Base-by-base conservation (phyloP, 1,140 invertebrate genomes). In the Drosophila quadrilineata region DNA sequence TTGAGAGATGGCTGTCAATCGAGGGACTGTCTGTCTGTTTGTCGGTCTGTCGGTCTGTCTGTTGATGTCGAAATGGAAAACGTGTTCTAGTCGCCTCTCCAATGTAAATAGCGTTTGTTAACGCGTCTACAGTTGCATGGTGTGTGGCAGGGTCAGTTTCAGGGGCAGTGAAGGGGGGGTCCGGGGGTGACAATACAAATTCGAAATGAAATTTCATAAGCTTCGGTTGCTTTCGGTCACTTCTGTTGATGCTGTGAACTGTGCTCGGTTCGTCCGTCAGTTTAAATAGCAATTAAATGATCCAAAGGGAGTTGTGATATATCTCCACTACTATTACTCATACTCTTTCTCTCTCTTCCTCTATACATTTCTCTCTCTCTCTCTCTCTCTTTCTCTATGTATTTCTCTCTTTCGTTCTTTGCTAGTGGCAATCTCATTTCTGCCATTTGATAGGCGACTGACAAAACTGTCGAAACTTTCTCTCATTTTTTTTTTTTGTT, bases 261-360 rank as follows among this genome's bases (percentile, higher is more conserved):
- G 24, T 8, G 24, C 28, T 35, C n/a, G n/a, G n/a, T n/a, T n/a
- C n/a, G 6, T 60, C 36, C 19, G 48, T 73, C 67, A 79, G 49
- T 80, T 76, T 82, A 75, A 80, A 80, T 80, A 62, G 62, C 76
- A 82, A 80, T 80, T 80, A 80, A 80, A 75, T 71, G 57, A 70
- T 45, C 56, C 22, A 52, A 50, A 14, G 57, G 48, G 40, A 38
- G 48, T 19, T 38, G 22, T 3, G 21, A 24, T n/a, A n/a, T n/a
- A n/a, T n/a, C n/a, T n/a, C n/a, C n/a, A n/a, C n/a, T n/a, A n/a
- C n/a, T n/a, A n/a, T n/a, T n/a, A n/a, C n/a, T n/a, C n/a, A n/a
- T n/a, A n/a, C n/a, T n/a, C n/a, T n/a, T n/a, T n/a, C n/a, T n/a
- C 6, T 12, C 8, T 24, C 8, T n/a, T 10, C 9, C 6, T 2